Evolutionary conservation across 2,113 vertebrate species (phyloP), one percentile per base, ranked within the genome.

Genomic region (Pholis gunnellus): DNA sequence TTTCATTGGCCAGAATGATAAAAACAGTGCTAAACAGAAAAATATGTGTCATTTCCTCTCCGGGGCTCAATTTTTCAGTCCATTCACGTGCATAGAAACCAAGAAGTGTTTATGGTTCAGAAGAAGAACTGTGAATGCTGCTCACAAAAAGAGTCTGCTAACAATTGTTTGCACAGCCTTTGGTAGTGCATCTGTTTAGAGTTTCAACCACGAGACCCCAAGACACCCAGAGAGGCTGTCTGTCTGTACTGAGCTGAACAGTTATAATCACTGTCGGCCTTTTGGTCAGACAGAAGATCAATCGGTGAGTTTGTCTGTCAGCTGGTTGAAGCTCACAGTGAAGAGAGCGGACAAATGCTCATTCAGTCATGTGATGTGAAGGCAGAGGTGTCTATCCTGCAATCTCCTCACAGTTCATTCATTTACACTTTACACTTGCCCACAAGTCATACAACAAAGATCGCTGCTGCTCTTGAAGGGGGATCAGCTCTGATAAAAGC

Each of bases 181-280:
- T 69, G 29, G 69, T 38, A 20, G 56, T 78, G 38, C 79, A 70
- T 78, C 74, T 82, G 84, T 64, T 82, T 36, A 74, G 46, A 73
- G 74, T 78, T 85, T 85, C 42, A 85, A 76, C 40, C 66, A 52
- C 59, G 59, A 80, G 38, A 79, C 65, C 65, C 31, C 15, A 6
- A 74, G 75, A 74, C 70, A 64, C 29, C 36, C 63, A 63, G 71
- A 56, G n/a, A 34, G 75, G 59, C 48, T 34, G 29, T 9, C 42
- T 25, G 71, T 38, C 73, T 77, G 52, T 40, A 64, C 70, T 36
- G 34, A 29, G 42, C 9, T 4, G 0, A 61, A 72, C 27, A 61
- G 11, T 44, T 44, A 4, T 34, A 44, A 25, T 31, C 60, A 18
- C 25, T 8, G n/a, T 6, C 2, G 29, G 61, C 74, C 68, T 65